phyloP scores from a whole-genome alignment of 2,888 invertebrate genomes.

The Hoplodrina blanda region DNA sequence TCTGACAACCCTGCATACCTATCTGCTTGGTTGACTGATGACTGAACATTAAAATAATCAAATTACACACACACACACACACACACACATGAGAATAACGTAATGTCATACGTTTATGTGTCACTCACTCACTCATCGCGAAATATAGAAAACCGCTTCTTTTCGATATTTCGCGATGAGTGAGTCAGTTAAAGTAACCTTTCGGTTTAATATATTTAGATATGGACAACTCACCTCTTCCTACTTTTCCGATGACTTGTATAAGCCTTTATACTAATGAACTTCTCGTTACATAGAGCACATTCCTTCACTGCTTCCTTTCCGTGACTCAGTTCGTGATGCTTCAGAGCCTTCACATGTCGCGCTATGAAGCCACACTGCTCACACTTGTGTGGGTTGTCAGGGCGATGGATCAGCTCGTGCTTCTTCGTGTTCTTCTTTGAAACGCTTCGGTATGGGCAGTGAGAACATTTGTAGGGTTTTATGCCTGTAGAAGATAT shows the following conservation, averaged over 20 bases:
- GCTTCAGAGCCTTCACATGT: constrained; percentile 66
- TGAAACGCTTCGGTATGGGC: constrained; percentile 79
- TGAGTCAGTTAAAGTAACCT: no score
- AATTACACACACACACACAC: no score
- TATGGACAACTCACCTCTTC: constrained; percentile 35
- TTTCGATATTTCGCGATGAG: no score
- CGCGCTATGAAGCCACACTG: constrained; percentile 76
- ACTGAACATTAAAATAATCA: no score
- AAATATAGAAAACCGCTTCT: no score
- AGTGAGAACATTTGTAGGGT: constrained; percentile 81
- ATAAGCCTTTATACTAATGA: constrained; percentile 1
- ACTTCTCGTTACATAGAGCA: neutral
- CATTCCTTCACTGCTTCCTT: constrained; percentile 3
- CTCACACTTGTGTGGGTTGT: constrained; percentile 77
- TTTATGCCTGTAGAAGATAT: constrained; percentile 73
- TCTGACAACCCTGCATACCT: no score
- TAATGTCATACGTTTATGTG: no score
- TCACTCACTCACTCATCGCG: no score
- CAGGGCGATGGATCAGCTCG: constrained; percentile 76
- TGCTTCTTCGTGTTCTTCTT: constrained; percentile 84
- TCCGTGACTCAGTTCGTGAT: constrained; percentile 61
- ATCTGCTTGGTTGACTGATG: no score
- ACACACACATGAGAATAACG: no score
- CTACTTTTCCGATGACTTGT: constrained; percentile 18
- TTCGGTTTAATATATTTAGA: no score